Conservation (phyloP, 2,113 vertebrate species). For the Gopherus evgoodei region DNA sequence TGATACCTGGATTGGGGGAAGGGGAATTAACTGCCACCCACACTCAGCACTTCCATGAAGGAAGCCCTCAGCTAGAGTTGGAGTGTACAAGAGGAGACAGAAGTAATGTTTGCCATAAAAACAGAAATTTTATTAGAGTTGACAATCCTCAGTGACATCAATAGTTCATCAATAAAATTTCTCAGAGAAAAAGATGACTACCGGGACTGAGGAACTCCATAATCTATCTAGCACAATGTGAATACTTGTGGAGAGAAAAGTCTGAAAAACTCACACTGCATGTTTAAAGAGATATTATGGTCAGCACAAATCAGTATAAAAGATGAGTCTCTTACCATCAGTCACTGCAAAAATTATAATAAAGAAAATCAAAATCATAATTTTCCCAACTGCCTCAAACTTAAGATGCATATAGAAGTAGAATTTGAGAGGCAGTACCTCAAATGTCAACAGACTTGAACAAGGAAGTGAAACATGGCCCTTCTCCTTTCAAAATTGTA, state of each 20-base stretch:
- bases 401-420: neutral
- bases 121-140: neutral
- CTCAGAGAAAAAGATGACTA: neutral
- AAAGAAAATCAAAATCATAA: neutral
- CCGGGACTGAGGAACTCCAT: neutral
- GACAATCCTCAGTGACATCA: neutral
- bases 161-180: neutral
- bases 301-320: neutral
- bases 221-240: neutral
- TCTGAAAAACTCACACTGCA: neutral
- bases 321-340: neutral
- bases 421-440: neutral
- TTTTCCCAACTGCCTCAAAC: too few species aligned
- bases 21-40: neutral
- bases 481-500: neutral
- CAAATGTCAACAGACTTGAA: neutral
- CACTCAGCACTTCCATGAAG: neutral
- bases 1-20: neutral
- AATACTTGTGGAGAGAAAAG: neutral
- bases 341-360: neutral
- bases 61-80: neutral
- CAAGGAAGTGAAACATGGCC: neutral
- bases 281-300: neutral
- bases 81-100: neutral
- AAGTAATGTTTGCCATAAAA: neutral